Conservation (phyloP, 2,888 invertebrate species). For the Homarus gammarus region DNA sequence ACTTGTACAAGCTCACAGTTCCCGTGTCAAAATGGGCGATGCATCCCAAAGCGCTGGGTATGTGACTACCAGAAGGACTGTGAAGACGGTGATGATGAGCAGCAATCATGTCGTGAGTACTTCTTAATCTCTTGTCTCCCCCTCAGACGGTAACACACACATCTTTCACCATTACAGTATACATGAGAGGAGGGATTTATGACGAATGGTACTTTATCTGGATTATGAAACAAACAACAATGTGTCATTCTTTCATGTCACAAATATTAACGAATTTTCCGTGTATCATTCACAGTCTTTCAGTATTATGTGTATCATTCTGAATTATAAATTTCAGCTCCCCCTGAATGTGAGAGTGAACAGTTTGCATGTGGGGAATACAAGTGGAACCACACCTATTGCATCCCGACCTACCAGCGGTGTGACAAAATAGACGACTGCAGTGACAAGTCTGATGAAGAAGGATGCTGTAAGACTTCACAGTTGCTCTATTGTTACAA, state of each 20-base stretch:
- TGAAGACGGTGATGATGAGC: conserved; percentile 73
- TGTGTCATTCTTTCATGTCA: not conserved
- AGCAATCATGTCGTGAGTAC: conserved; percentile 74
- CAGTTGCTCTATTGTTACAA: too few relatives aligned
- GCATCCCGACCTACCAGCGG: conserved; percentile 94
- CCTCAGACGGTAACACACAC: too few relatives aligned
- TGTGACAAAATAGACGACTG: conserved; percentile 98
- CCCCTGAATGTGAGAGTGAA: conserved; percentile 95
- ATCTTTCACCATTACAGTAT: too few relatives aligned
- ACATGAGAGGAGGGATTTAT: too few relatives aligned
- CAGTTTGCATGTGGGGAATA: conserved; percentile 96
- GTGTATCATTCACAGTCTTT: not conserved
- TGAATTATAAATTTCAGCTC: conserved; percentile 90
- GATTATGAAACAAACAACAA: not conserved
- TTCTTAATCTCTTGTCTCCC: too few relatives aligned
- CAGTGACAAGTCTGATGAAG: conserved; percentile 80
- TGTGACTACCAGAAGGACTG: conserved; percentile 81
- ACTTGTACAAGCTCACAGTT: conserved; percentile 95
- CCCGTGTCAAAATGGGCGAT: conserved; percentile 94
- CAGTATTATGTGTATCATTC: not conserved
- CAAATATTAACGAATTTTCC: not conserved
- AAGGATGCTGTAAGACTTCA: conserved; percentile 75
- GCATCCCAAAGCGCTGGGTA: conserved; percentile 94
- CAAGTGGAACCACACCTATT: conserved; percentile 96
- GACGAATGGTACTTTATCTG: too few relatives aligned